These are phyloP conservation scores for Avahi laniger DNA, from an alignment of 2,797 vertebrate genomes.

Conservation along the genomic window DNA sequence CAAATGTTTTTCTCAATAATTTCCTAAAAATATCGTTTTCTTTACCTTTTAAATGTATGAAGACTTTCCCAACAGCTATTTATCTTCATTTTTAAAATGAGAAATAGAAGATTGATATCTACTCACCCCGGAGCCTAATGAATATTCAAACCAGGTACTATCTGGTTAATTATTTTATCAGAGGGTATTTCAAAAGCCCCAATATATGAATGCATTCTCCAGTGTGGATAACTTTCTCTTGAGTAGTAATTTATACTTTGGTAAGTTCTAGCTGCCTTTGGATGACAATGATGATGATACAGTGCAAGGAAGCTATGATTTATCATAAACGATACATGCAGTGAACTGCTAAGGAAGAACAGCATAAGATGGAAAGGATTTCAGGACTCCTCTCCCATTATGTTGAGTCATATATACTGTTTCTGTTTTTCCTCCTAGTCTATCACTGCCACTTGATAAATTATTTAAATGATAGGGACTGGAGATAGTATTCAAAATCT, in stretches of 20 bases:
- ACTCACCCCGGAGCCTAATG: not conserved
- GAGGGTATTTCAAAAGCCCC: not conserved
- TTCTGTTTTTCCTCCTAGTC: not conserved
- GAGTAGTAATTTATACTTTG: constrained; percentile 37
- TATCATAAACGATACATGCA: not conserved
- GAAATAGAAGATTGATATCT: constrained; percentile 9
- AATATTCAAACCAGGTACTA: constrained; percentile 34
- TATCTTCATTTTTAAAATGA: constrained; percentile 47
- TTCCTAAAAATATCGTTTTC: not conserved
- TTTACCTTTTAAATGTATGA: not conserved
- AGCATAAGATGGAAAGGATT: not conserved
- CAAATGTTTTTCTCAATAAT: not conserved
- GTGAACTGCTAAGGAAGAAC: not conserved
- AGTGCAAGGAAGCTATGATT: constrained; percentile 9
- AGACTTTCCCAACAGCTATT: constrained; percentile 9
- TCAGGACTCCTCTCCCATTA: not conserved
- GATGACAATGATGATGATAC: constrained; percentile 49
- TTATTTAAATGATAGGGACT: not conserved
- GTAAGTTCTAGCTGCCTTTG: not conserved
- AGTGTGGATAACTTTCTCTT: not conserved
- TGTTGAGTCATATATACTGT: not conserved
- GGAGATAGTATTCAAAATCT: not conserved
- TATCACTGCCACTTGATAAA: constrained; percentile 11
- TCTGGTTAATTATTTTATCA: constrained; percentile 56
- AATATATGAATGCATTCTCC: not conserved